These are phyloP conservation scores for Scaptomyza parva DNA, from an alignment of 2,888 invertebrate genomes.

Conservation along the genomic window DNA sequence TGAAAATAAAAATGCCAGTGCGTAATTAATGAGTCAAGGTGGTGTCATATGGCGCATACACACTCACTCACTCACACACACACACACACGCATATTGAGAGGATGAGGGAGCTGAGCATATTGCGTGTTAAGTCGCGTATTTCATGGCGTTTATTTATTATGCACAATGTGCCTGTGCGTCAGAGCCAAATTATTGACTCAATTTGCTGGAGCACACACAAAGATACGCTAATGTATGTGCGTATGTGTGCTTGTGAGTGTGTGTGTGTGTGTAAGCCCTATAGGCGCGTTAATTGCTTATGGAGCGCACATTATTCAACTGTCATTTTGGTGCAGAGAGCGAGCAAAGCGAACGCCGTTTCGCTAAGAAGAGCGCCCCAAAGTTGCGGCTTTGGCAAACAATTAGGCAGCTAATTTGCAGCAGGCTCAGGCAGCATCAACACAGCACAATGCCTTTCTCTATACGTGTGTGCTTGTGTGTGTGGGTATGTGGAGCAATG, in stretches of 20 bases:
- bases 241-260: constrained; percentile 28
- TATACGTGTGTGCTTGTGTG: neutral
- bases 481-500: constrained; percentile 33
- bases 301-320: constrained; percentile 79
- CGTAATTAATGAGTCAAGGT: constrained; percentile 80
- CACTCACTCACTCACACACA: constrained; percentile 43
- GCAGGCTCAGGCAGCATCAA: constrained; percentile 31
- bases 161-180: constrained; percentile 74
- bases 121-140: constrained; percentile 81
- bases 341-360: constrained; percentile 37
- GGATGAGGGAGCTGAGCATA: constrained; percentile 41
- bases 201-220: constrained; percentile 64
- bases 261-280: constrained; percentile 57
- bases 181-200: constrained; percentile 74
- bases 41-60: constrained; percentile 77
- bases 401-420: constrained; percentile 80
- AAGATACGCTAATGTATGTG: constrained; percentile 24
- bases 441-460: constrained; percentile 33
- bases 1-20: constrained; percentile 80
- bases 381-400: constrained; percentile 80
- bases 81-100: constrained; percentile 20
- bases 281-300: constrained; percentile 78
- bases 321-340: constrained; percentile 70
- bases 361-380: constrained; percentile 58
- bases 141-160: constrained; percentile 81